Evolutionary conservation across 2,797 vertebrate species (phyloP).

Genomic region (Protosalanx chinensis): DNA sequence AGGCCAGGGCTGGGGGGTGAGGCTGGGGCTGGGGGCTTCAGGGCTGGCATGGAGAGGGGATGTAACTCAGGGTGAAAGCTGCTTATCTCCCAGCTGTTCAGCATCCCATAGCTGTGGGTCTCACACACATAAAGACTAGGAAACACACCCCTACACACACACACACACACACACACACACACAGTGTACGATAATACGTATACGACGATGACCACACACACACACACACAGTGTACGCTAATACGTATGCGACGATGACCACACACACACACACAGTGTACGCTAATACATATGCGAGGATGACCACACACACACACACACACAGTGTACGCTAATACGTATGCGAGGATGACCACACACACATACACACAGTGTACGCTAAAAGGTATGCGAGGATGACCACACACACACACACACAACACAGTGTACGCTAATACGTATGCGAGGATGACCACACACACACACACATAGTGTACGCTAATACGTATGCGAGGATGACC

Average conservation of each 20-base stretch:
- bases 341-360: too few relatives aligned
- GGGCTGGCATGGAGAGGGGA: slow-evolving; percentile 49
- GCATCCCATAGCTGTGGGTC: slow-evolving; percentile 53
- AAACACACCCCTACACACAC: not conserved
- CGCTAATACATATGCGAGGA: too few relatives aligned
- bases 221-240: not conserved
- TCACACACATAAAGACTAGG: not conserved
- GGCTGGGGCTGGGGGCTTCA: slow-evolving; percentile 39
- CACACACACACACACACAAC: slow-evolving; percentile 4
- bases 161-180: slow-evolving; percentile 4
- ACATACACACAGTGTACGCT: too few relatives aligned
- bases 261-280: not conserved
- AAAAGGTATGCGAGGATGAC: too few relatives aligned
- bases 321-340: too few relatives aligned
- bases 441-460: too few relatives aligned
- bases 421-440: not conserved
- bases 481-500: too few relatives aligned
- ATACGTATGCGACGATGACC: too few relatives aligned
- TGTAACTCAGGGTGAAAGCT: slow-evolving; percentile 65
- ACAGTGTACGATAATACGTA: not conserved
- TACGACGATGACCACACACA: not conserved
- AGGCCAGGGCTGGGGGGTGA: not conserved
- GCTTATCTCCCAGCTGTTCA: slow-evolving; percentile 78
- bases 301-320: too few relatives aligned
- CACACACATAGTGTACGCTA: too few relatives aligned